Conservation (phyloP, 2,888 invertebrate genomes). For the Romanomermis culicivorax region DNA sequence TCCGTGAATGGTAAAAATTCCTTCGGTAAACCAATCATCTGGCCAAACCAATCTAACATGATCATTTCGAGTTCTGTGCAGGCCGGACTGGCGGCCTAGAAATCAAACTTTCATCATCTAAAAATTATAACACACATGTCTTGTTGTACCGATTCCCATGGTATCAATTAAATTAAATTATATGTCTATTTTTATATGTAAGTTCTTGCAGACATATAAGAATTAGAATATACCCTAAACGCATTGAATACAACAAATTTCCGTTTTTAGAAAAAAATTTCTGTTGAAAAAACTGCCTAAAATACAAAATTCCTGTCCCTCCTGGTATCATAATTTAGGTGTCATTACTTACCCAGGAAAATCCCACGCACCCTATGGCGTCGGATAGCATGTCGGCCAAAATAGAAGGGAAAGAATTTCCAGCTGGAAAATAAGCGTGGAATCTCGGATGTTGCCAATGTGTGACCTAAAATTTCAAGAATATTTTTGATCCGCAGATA, state of each 20-base stretch:
- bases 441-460: conserved; percentile 98
- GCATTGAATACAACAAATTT: too few species aligned
- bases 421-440: conserved; percentile 95
- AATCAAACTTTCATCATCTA: not conserved
- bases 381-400: conserved; percentile 89
- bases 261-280: not conserved
- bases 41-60: conserved; percentile 70
- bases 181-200: too few species aligned
- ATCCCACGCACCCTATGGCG: conserved; percentile 89
- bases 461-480: conserved; percentile 42
- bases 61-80: conserved; percentile 92
- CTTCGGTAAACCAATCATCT: conserved; percentile 79
- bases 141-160: too few species aligned
- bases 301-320: not conserved
- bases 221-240: too few species aligned
- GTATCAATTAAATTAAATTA: too few species aligned
- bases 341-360: conserved; percentile 69
- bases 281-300: not conserved
- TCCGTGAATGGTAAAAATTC: conserved; percentile 64
- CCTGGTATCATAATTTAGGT: too few species aligned
- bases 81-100: conserved; percentile 79
- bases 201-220: too few species aligned
- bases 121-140: not conserved
- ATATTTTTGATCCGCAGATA: too few species aligned
- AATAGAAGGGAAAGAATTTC: conserved; percentile 88